Percentiles rank a stretch among this genome's conserved stretches.
Evolutionary conservation across 1,140 invertebrate genomes (phyloP).

Genomic region (Eupristina koningsbergeri): DNA sequence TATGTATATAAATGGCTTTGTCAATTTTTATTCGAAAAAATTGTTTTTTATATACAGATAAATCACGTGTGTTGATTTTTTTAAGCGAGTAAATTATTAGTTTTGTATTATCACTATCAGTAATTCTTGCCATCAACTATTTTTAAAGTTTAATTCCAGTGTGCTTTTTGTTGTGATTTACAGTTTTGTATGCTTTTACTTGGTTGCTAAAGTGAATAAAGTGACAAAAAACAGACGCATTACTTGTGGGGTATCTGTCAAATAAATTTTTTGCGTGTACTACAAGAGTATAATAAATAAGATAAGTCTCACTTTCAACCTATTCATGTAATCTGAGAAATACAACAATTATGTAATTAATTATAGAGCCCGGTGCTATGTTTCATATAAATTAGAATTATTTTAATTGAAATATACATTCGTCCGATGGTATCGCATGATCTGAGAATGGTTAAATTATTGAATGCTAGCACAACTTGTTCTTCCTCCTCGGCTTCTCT

Average conservation of each 20-base stretch:
- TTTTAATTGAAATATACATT: background rate
- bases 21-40: background rate
- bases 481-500: background rate
- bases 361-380: background rate
- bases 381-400: background rate
- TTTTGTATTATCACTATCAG: background rate
- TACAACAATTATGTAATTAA: too few species aligned
- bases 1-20: background rate
- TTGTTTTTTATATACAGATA: background rate
- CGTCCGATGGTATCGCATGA: background rate
- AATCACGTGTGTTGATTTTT: background rate
- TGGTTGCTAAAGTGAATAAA: background rate
- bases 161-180: too few species aligned
- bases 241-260: too few species aligned
- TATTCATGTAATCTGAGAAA: background rate
- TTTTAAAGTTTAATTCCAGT: too few species aligned
- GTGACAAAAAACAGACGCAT: background rate
- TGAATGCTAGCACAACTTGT: conserved; percentile 36
- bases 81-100: background rate
- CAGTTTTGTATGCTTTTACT: background rate
- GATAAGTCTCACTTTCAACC: too few species aligned
- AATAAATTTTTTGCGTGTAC: too few species aligned
- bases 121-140: too few species aligned
- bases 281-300: too few species aligned
- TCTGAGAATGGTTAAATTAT: background rate